Percentiles rank a stretch among this genome's conserved stretches.
These are phyloP conservation scores for Chiloscyllium punctatum DNA, from an alignment of 2,797 vertebrate genomes.

Conservation along the genomic window DNA sequence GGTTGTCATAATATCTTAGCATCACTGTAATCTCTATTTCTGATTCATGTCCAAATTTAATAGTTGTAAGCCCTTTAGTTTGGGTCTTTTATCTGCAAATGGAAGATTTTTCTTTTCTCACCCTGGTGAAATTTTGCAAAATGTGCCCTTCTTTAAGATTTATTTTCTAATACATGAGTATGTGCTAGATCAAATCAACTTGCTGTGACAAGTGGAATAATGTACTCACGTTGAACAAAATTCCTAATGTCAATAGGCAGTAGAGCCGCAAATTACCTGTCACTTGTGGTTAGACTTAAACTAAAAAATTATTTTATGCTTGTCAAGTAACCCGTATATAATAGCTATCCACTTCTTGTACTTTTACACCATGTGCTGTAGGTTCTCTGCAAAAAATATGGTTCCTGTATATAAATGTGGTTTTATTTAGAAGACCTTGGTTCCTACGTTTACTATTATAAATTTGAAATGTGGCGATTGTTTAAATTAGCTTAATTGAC, in stretches of 20 bases:
- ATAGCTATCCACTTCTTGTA: slow-evolving; percentile 8
- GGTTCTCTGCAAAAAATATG: not conserved
- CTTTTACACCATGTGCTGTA: not conserved
- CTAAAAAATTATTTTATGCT: not conserved
- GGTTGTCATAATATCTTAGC: not conserved
- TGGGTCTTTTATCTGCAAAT: not conserved
- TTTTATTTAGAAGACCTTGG: slow-evolving; percentile 4
- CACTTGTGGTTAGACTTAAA: slow-evolving; percentile 28
- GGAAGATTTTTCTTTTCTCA: not conserved
- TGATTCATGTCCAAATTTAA: not conserved
- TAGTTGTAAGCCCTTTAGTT: not conserved
- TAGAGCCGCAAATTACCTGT: slow-evolving; percentile 9
- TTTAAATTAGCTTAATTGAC: slow-evolving; percentile 30
- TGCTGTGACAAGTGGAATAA: slow-evolving; percentile 29
- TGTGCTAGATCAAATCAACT: not conserved
- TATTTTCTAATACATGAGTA: not conserved
- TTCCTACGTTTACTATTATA: not conserved
- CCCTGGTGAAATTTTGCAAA: not conserved
- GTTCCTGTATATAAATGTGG: slow-evolving; percentile 17
- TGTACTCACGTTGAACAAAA: not conserved
- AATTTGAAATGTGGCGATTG: slow-evolving; percentile 26
- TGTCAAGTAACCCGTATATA: not conserved
- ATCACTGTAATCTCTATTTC: slow-evolving; percentile 8
- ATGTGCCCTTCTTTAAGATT: not conserved
- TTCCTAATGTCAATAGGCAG: slow-evolving; percentile 12